Base-by-base conservation (phyloP, 2,888 invertebrate species). In the Callyntrura guangdongensis region DNA sequence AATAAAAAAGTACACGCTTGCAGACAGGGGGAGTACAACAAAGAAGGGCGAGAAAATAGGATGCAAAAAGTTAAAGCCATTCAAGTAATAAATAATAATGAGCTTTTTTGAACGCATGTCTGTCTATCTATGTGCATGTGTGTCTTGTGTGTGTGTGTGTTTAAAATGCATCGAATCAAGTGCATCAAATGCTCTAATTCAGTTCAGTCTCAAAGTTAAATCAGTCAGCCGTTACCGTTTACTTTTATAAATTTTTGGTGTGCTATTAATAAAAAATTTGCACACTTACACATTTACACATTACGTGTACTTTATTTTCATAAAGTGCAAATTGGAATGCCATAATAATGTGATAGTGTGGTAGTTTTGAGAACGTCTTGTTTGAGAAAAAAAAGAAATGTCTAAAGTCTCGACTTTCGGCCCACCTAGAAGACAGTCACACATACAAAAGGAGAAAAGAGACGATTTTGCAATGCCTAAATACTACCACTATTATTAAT, bases 141-240 rank as follows among this genome's bases (percentile, higher is more conserved):
- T n/a, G n/a, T 14, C 53, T n/a, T 49, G 49, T 22, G 49, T 49
- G 77, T 56, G 77, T 56, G 36, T 74, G 53, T 77, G 53, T 53
- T 12, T 61, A 69, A 69, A 89, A 89, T 89, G 89, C 85, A 79
- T 89, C 89, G 89, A 89, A 89, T 89, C 85, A 89, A 89, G 89
- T 89, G 89, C 89, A 89, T 85, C 89, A 89, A 77, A 89, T 89
- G 84, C 85, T 89, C 85, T 81, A 89, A 84, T 89, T 89, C 89
- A 36, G 74, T 47, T 74, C 89, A 77, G 83, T 53, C 77, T 36
- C 36, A 36, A 77, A 49, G 74, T 47, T 11, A 74, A 74, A 77
- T 77, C 77, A 77, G 77, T 77, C 25, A 77, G 53, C 77, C 77
- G 27, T 69, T 45, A 9, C 69, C 45, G 69, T 69, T 69, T 69